Evolutionary conservation across 2,797 vertebrate species (phyloP), one percentile per base, ranked within the genome.

Genomic region (Schizothorax lantsangensis): DNA sequence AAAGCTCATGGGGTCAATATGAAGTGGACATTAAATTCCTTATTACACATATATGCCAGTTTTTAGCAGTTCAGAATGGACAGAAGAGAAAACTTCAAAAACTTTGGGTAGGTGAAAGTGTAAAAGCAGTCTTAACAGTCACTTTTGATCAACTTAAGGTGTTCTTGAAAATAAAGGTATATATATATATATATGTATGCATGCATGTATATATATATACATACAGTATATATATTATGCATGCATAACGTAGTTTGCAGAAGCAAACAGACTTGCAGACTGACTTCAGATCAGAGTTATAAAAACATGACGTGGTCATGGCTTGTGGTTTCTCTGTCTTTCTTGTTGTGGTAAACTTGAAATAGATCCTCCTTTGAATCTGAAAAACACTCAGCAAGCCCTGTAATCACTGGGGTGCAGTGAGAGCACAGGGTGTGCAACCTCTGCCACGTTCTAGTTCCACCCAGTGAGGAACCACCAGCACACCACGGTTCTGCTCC

Each of bases 341-440:
- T 83, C 62, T 79, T 86, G 30, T 79, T 30, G 71, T 64, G 40
- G 9, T 15, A 64, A 36, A 68, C 83, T 89, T 89, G n/a, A 72
- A 88, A 84, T 82, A 81, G 79, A 68, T 40, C 45, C 33, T 75
- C 57, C 52, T 49, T 54, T 73, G 74, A 62, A 86, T 38, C 73
- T 62, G 8, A 82, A 73, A 47, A 87, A 30, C 15, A 30, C 5
- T n/a, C 36, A 6, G 43, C 47, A 62, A 64, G 47, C 66, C 85
- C 66, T 87, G 73, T 89, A 82, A 88, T 87, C 74, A 83, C n/a
- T 45, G 7, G 43, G 8, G 78, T 69, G 73, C 59, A 66, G 43
- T 14, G 59, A 43, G 75, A 73, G 21, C 74, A 69, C 26, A 23
- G 45, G 49, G 54, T 21, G 71, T 84, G n/a, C 33, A 15, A 66